Evolutionary conservation across 1,140 invertebrate species (phyloP).

Genomic region (Drosophila orosa): DNA sequence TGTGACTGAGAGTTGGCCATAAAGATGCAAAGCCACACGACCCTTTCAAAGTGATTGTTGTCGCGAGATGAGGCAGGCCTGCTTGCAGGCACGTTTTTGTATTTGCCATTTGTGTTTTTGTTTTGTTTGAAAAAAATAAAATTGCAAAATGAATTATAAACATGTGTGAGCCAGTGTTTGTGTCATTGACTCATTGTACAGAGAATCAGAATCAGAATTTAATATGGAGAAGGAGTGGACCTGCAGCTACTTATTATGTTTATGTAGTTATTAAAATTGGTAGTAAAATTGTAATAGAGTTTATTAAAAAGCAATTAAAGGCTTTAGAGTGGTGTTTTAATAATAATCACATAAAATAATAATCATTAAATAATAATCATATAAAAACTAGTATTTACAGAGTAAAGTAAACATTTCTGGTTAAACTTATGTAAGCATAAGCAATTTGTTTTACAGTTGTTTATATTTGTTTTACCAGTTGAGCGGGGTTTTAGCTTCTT

Average conservation of each 20-base stretch:
- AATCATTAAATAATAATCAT: background rate
- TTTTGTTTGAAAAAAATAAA: conserved; percentile 34
- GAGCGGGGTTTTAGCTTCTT: background rate
- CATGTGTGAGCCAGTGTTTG: conserved; percentile 26
- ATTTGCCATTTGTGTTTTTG: conserved; percentile 13
- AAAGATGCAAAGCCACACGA: conserved; percentile 56
- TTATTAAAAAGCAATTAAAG: background rate
- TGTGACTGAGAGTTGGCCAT: conserved; percentile 31
- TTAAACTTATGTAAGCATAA: background rate
- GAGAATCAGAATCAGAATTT: conserved; percentile 32
- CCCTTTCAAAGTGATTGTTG: conserved; percentile 75
- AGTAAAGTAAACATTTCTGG: background rate
- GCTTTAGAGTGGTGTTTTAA: background rate
- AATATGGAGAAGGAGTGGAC: background rate
- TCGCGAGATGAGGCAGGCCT: conserved; percentile 25
- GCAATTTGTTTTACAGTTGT: background rate
- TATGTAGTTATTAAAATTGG: background rate
- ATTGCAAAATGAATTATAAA: conserved; percentile 74
- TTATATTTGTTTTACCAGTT: background rate
- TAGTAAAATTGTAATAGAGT: background rate
- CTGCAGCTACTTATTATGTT: conserved; percentile 1
- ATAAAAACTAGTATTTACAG: background rate
- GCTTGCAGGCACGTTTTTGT: conserved; percentile 39
- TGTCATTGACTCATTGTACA: conserved; percentile 58
- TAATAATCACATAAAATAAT: background rate